phyloP scores from a whole-genome alignment of 2,797 vertebrate species.

The Iguana delicatissima region DNA sequence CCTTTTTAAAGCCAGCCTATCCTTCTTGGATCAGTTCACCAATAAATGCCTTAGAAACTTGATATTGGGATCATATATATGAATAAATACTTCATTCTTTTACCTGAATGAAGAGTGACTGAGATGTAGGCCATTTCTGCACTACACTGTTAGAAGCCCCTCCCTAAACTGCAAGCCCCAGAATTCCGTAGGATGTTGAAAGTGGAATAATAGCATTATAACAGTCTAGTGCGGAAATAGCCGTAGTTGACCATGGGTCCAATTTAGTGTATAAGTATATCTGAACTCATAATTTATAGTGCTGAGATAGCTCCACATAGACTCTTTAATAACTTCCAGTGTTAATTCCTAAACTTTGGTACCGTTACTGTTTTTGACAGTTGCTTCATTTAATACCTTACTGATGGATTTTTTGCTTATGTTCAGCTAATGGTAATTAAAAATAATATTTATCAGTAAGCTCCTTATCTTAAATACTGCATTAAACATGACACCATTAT shows the following conservation, averaged over 20 bases:
- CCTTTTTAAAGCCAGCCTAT: too few relatives aligned
- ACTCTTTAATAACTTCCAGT: background rate
- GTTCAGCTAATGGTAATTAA: background rate
- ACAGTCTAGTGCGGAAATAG: too few relatives aligned
- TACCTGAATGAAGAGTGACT: background rate
- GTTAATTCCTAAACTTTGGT: background rate
- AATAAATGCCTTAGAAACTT: background rate
- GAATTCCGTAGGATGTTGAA: too few relatives aligned
- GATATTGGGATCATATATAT: background rate
- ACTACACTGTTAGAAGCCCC: too few relatives aligned
- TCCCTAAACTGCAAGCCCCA: too few relatives aligned
- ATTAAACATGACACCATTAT: background rate
- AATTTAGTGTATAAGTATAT: background rate
- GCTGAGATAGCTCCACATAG: background rate
- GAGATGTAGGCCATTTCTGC: background rate
- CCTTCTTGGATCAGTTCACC: background rate
- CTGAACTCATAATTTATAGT: background rate
- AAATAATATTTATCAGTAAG: background rate
- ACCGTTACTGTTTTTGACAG: background rate
- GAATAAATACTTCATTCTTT: background rate
- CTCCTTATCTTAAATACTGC: background rate
- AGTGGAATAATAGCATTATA: too few relatives aligned
- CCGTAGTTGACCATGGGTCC: background rate
- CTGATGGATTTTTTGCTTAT: background rate
- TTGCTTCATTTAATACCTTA: background rate